Evolutionary conservation across 2,797 vertebrate genomes (phyloP), one percentile per base, ranked within the genome.

Genomic region (Falco peregrinus): DNA sequence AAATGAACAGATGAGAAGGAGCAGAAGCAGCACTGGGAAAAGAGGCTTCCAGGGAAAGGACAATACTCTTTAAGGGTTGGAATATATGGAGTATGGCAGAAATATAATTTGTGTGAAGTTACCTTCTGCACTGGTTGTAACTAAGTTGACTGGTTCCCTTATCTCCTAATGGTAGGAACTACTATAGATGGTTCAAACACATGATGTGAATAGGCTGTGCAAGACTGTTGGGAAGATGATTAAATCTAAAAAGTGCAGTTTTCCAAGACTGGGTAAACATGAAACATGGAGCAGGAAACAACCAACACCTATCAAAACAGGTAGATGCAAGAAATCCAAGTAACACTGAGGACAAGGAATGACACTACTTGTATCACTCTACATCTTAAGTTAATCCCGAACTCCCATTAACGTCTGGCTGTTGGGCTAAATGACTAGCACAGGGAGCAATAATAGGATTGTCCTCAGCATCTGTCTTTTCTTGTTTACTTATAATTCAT

Each of bases 91-190:
- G 5, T 5, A 39, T 47, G 20, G 37, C n/a, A 71, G n/a, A 86
- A 94, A 22, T 21, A 33, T 39, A 6, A 13, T 13, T 31, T 63
- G 1, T 67, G 17, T 68, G 57, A 81, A 70, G 51, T 76, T 94
- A 37, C 25, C 0, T 0, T 84, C 6, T 17, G 20, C 0, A 2
- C 18, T 56, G 11, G 5, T 3, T 74, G 6, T 73, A 83, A 76
- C 26, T 29, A 8, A n/a, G 11, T 33, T 61, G 24, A 48, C 28
- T 68, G 19, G 11, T 84, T 87, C 29, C 22, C 3, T 88, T 8
- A 31, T 61, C 18, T 73, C 12, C 22, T 51, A 24, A 13, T 60
- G 31, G 7, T 14, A 48, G 64, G 73, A 86, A 41, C 28, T 57
- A 4, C 35, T 89, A 24, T 10, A 56, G n/a, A 9, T 68, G 6